Conservation (phyloP, 2,113 vertebrate genomes). For the Pandion haliaetus region DNA sequence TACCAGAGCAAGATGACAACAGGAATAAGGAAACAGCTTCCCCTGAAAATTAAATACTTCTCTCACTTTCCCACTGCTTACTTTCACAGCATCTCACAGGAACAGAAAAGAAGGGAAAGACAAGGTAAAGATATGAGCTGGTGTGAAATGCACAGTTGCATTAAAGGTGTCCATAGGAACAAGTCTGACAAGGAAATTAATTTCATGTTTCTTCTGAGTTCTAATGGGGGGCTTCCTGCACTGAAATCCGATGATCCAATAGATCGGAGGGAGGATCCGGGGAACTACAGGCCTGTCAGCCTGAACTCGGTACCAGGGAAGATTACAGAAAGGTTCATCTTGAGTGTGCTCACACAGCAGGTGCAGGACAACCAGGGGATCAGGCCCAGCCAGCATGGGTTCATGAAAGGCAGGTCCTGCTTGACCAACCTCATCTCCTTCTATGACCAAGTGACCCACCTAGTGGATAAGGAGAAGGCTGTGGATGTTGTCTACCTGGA, state of each 20-base stretch:
- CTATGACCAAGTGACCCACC: no score
- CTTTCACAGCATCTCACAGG: neutral
- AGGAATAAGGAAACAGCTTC: neutral
- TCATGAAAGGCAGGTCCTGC: no score
- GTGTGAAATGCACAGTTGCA: neutral
- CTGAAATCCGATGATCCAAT: neutral
- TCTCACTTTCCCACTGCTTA: neutral
- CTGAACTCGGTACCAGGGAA: no score
- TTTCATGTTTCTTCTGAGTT: neutral
- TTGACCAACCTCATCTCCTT: no score
- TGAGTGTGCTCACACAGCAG: no score
- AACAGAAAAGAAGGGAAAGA: neutral
- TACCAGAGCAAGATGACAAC: neutral
- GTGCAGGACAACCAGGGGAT: no score
- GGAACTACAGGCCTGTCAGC: no score
- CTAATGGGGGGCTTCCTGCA: neutral
- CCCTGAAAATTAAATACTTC: neutral
- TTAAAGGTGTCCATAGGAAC: neutral
- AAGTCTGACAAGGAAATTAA: neutral
- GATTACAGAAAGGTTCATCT: no score
- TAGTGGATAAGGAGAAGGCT: no score
- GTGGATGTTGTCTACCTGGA: no score
- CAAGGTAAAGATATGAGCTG: neutral
- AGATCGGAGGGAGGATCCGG: no score
- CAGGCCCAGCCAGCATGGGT: no score